Evolutionary conservation across 2,888 invertebrate genomes (phyloP).

Genomic region (Morpho deidamia): DNA sequence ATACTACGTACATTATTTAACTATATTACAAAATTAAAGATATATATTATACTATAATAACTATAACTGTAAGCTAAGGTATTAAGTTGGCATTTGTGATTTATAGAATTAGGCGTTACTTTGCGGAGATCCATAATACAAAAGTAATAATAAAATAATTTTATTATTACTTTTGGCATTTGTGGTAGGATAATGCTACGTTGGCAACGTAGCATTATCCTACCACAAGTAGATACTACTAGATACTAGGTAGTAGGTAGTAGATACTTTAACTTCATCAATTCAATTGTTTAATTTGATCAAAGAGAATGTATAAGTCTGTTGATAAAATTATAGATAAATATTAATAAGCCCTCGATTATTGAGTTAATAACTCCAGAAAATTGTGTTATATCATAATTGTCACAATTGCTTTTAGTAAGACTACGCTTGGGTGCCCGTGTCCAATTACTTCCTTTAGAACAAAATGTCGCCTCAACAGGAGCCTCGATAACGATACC

Average conservation of each 20-base stretch:
- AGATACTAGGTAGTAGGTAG: neutral
- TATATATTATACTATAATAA: too few species aligned
- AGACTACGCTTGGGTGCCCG: constrained; percentile 46
- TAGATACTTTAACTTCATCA: constrained; percentile 6
- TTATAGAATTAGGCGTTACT: too few species aligned
- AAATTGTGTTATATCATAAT: constrained; percentile 52
- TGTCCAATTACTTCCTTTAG: constrained; percentile 57
- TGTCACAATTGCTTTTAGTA: constrained; percentile 49
- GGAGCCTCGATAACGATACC: constrained; percentile 43
- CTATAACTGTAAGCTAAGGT: too few species aligned
- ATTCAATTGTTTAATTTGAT: constrained; percentile 13
- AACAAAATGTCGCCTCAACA: constrained; percentile 53
- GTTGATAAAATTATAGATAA: constrained; percentile 24
- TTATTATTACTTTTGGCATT: too few species aligned
- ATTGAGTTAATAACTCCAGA: constrained; percentile 41
- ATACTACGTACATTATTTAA: too few species aligned
- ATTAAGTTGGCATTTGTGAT: too few species aligned
- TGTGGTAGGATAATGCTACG: too few species aligned
- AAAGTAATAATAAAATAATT: too few species aligned
- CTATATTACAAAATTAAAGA: too few species aligned
- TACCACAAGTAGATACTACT: too few species aligned
- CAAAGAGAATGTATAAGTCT: constrained; percentile 15
- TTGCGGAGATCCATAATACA: too few species aligned
- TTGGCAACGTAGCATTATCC: too few species aligned
- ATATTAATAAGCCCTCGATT: constrained; percentile 29